phyloP scores from a whole-genome alignment of 2,888 invertebrate species.

The Drosophila robusta region DNA sequence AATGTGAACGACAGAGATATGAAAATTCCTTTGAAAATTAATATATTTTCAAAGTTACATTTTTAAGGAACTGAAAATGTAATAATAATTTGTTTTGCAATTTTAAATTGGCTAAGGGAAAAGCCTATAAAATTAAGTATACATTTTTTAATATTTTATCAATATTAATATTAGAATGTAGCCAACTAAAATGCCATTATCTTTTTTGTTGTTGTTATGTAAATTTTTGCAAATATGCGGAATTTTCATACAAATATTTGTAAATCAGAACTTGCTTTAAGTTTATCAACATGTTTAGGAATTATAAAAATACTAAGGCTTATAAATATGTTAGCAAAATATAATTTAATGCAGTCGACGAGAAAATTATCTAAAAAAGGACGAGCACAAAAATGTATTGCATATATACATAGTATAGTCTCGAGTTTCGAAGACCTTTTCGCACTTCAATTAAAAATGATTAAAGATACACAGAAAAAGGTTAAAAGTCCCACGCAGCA shows the following conservation, averaged over 20 bases:
- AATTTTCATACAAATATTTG: too few species aligned
- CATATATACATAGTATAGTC: conserved; percentile 5
- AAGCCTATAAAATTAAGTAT: too few species aligned
- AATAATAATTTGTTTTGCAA: background rate
- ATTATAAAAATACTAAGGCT: too few species aligned
- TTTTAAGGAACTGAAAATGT: too few species aligned
- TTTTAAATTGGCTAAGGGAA: background rate
- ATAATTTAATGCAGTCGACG: conserved; percentile 1
- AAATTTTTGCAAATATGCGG: too few species aligned
- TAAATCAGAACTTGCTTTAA: too few species aligned
- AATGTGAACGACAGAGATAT: conserved; percentile 10
- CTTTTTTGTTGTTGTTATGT: too few species aligned
- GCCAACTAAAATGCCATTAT: too few species aligned
- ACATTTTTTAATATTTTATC: too few species aligned
- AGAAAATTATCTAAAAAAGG: conserved; percentile 10
- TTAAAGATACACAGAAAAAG: conserved; percentile 70
- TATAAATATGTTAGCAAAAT: background rate
- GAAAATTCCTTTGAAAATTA: conserved; percentile 8
- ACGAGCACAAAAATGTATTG: conserved; percentile 6
- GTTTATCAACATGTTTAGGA: too few species aligned
- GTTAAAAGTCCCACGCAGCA: conserved; percentile 68
- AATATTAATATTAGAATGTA: too few species aligned
- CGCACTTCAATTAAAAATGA: conserved; percentile 72
- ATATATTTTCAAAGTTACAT: background rate
- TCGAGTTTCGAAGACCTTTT: conserved; percentile 43